Evolutionary conservation across 2,888 invertebrate species (phyloP).

Genomic region (Hemaris fuciformis): DNA sequence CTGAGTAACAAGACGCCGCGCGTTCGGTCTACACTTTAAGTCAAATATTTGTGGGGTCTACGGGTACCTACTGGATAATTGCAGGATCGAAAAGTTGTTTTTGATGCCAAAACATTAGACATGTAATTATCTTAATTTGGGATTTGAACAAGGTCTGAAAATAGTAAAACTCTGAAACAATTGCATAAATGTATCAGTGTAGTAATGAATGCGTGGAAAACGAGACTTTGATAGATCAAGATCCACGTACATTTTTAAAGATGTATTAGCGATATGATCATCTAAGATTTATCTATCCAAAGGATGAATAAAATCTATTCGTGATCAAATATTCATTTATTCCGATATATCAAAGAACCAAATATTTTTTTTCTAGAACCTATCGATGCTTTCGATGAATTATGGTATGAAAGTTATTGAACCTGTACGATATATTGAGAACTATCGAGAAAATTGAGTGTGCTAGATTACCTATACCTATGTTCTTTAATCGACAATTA

Average conservation of each 20-base stretch:
- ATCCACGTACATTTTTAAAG: neutral
- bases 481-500: too few species aligned
- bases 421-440: too few species aligned
- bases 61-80: too few species aligned
- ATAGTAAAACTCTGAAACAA: neutral
- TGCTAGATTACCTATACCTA: too few species aligned
- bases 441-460: too few species aligned
- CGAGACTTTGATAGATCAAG: neutral
- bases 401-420: too few species aligned
- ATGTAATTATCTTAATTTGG: too few species aligned
- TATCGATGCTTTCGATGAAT: neutral
- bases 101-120: too few species aligned
- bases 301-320: neutral
- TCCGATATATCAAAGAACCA: slow-evolving; percentile 31
- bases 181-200: neutral
- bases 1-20: too few species aligned
- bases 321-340: slow-evolving; percentile 41
- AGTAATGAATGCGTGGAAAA: neutral
- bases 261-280: slow-evolving; percentile 9
- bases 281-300: slow-evolving; percentile 4
- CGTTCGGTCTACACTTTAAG: too few species aligned
- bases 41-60: too few species aligned
- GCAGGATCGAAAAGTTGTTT: too few species aligned
- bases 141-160: neutral
- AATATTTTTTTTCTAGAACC: slow-evolving; percentile 3